These are phyloP conservation scores for Solenodon paradoxus DNA, from an alignment of 2,113 vertebrate genomes.

Conservation along the genomic window DNA sequence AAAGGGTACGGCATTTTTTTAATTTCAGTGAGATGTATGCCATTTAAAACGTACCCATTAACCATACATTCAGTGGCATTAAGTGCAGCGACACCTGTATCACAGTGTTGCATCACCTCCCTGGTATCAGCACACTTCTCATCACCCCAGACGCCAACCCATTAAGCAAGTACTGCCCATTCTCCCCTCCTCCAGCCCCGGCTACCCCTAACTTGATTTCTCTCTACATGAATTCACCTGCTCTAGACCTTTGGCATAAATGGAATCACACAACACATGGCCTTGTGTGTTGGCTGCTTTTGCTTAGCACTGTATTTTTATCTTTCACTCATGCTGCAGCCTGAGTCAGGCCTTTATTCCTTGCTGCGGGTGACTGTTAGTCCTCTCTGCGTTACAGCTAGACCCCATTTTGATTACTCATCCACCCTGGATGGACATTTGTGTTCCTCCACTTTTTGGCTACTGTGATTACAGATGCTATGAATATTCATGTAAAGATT, in stretches of 20 bases:
- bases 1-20: neutral
- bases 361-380: accelerated
- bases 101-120: too few relatives aligned
- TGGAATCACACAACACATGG: neutral
- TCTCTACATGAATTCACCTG: neutral
- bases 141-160: neutral
- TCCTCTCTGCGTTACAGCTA: too few relatives aligned
- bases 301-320: too few relatives aligned
- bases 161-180: neutral
- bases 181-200: neutral
- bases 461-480: neutral
- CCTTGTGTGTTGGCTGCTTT: neutral
- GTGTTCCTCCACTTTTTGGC: neutral
- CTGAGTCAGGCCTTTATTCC: neutral
- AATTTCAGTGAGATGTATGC: too few relatives aligned
- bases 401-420: neutral
- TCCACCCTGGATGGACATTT: too few relatives aligned
- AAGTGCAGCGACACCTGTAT: too few relatives aligned
- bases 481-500: neutral
- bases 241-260: neutral
- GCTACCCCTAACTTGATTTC: too few relatives aligned
- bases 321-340: accelerated
- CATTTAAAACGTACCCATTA: too few relatives aligned
- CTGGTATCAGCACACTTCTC: neutral
- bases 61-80: neutral